Percentiles rank a stretch among this genome's conserved stretches.
Conservation (phyloP, 2,888 invertebrate species). For the Ischnura elegans region DNA sequence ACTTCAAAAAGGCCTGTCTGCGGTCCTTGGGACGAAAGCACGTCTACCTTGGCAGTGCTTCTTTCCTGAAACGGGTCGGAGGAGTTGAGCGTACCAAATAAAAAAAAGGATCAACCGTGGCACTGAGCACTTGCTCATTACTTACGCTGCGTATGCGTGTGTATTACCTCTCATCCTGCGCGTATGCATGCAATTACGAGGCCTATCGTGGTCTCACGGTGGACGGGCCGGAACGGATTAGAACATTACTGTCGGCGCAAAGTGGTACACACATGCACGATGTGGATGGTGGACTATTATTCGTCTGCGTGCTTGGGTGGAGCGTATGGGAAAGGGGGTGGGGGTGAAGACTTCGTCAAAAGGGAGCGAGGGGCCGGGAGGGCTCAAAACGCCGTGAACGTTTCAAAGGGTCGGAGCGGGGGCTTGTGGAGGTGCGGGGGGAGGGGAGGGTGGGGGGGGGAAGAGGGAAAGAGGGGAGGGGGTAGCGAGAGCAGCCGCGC, state of each 20-base stretch:
- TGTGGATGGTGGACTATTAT: neutral
- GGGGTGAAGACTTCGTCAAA: neutral
- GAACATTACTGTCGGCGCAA: neutral
- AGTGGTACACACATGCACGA: neutral
- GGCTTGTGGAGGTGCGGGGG: too few species aligned
- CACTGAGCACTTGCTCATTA: slow-evolving; percentile 17
- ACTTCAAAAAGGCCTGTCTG: neutral
- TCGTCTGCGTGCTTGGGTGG: neutral
- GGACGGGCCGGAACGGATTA: neutral
- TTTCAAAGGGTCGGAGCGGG: neutral
- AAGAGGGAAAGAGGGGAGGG: neutral
- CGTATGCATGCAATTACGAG: neutral
- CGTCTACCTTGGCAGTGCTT: neutral
- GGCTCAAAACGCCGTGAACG: neutral
- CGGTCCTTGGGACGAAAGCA: neutral
- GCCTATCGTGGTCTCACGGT: neutral
- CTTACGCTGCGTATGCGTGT: slow-evolving; percentile 1
- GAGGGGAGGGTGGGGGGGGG: too few species aligned
- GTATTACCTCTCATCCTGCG: neutral
- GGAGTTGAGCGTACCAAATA: neutral
- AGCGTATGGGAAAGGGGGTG: neutral
- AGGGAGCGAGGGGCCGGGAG: neutral
- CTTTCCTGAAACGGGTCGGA: neutral
- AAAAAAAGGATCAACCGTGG: neutral
- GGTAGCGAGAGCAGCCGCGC: neutral